These are phyloP conservation scores for Athripsodes cinereus DNA, from an alignment of 2,888 invertebrate species.

Conservation along the genomic window DNA sequence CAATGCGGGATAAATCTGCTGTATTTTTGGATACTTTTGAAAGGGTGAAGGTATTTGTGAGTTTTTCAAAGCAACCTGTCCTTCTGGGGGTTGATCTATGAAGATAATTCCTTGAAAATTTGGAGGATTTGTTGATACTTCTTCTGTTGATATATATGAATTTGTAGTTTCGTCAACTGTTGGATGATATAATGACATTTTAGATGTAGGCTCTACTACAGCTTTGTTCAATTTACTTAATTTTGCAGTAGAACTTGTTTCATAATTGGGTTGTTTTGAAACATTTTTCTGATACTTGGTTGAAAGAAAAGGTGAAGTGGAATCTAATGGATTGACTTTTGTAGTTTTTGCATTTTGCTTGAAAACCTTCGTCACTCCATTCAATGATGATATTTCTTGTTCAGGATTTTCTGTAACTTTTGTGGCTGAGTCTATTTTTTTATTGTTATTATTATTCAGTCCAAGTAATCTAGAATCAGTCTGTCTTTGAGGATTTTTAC, in stretches of 20 bases:
- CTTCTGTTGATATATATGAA: conserved; percentile 29
- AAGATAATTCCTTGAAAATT: conserved; percentile 36
- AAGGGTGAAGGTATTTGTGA: conserved; percentile 63
- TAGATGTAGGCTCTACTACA: conserved; percentile 9
- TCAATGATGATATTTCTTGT: conserved; percentile 12
- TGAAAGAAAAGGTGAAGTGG: conserved; percentile 9
- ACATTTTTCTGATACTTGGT: conserved; percentile 24
- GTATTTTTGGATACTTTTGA: conserved; percentile 69
- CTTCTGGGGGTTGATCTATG: conserved; percentile 36
- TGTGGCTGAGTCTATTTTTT: background rate
- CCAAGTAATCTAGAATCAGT: conserved; percentile 14
- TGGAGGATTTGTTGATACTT: conserved; percentile 32
- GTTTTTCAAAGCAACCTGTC: conserved; percentile 37
- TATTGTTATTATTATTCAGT: too few species aligned
- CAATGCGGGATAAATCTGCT: conserved; percentile 69
- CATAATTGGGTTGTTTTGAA: conserved; percentile 28
- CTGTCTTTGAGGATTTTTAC: conserved; percentile 25
- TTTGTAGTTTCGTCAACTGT: conserved; percentile 21
- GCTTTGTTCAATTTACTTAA: conserved; percentile 35
- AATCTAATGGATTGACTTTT: conserved; percentile 19
- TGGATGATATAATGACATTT: conserved; percentile 16
- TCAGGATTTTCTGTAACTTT: conserved; percentile 15
- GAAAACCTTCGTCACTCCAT: conserved; percentile 12
- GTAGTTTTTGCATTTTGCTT: conserved; percentile 20
- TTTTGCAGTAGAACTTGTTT: conserved; percentile 43